phyloP scores from a whole-genome alignment of 2,113 vertebrate genomes.

The Ptyas mucosa region DNA sequence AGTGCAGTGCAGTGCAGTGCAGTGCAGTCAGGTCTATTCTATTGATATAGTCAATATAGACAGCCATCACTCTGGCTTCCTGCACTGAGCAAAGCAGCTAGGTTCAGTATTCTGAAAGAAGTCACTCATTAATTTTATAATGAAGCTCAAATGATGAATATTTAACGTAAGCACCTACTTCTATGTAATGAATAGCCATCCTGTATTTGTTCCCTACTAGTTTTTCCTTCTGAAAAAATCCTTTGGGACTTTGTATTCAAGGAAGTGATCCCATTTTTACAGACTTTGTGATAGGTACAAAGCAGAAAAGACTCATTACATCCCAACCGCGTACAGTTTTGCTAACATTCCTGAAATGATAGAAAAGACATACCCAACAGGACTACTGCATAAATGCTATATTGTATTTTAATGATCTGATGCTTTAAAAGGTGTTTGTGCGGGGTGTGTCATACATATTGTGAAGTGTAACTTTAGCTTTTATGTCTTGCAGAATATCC shows the following conservation, averaged over 20 bases:
- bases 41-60: neutral
- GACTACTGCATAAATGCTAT: neutral
- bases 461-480: neutral
- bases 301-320: neutral
- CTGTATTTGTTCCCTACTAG: neutral
- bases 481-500: constrained; percentile 62
- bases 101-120: neutral
- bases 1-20: too few relatives aligned
- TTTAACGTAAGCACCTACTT: neutral
- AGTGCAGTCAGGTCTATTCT: too few relatives aligned
- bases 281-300: too few relatives aligned
- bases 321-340: neutral
- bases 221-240: neutral
- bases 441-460: neutral
- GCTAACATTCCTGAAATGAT: neutral
- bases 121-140: neutral
- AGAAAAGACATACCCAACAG: neutral
- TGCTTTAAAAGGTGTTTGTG: neutral
- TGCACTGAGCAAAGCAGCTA: neutral
- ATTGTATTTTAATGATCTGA: neutral
- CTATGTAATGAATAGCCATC: neutral
- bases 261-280: neutral
- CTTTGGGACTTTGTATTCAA: neutral
- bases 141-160: neutral
- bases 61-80: neutral